Percentiles rank a stretch among this genome's conserved stretches.
phyloP scores from a whole-genome alignment of 2,113 vertebrate species.

The Sylvietta virens region DNA sequence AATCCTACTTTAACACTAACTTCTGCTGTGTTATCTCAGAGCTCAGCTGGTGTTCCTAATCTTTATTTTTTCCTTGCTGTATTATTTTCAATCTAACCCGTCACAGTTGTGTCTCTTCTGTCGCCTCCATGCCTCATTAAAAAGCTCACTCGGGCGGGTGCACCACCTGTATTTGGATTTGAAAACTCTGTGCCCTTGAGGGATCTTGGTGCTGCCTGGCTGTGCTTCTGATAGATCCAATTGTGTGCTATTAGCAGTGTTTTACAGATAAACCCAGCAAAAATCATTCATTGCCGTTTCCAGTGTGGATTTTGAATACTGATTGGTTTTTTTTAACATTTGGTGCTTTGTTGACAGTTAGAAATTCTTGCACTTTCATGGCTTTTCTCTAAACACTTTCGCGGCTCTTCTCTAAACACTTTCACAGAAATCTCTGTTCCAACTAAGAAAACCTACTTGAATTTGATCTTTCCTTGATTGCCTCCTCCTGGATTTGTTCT shows the following conservation, averaged over 20 bases:
- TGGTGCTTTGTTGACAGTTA: background rate
- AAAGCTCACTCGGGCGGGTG: background rate
- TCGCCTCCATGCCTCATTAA: background rate
- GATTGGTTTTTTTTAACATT: background rate
- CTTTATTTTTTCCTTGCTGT: background rate
- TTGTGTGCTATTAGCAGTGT: background rate
- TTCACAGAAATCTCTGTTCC: background rate
- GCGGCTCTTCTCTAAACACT: background rate
- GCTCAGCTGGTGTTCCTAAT: constrained; percentile 29
- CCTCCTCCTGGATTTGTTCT: background rate
- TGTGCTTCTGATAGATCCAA: background rate
- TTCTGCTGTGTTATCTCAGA: background rate
- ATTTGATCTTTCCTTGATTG: background rate
- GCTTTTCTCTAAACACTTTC: background rate
- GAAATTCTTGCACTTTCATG: background rate
- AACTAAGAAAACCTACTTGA: background rate
- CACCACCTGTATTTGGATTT: background rate
- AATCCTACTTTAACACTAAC: background rate
- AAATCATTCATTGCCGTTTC: background rate
- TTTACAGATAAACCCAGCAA: background rate
- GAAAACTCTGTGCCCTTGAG: background rate
- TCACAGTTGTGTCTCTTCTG: background rate
- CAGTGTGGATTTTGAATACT: background rate
- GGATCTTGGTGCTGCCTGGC: background rate
- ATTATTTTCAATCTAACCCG: background rate